Evolutionary conservation across 2,113 vertebrate species (phyloP), one percentile per base, ranked within the genome.

Genomic region (Odontesthes bonariensis): DNA sequence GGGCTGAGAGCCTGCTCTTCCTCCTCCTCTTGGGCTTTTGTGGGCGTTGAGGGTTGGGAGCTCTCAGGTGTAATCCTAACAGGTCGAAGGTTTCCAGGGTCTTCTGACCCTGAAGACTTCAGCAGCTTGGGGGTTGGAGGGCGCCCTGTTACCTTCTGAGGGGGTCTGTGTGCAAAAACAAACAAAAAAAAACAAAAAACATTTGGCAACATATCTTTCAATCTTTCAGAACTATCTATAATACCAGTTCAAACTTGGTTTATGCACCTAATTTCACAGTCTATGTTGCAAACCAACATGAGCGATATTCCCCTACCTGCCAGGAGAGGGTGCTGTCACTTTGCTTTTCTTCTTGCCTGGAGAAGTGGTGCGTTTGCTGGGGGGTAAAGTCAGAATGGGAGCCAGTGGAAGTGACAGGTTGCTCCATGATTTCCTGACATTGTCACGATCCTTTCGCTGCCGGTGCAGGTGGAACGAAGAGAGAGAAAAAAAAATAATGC

Each of bases 41-140:
- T 53, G 22, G 78, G 73, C 0, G 68, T 51, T 22, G 57, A 38
- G 23, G 78, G 2, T 4, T 62, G 44, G 20, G 93, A 94, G 63
- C 69, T 89, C 57, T 94, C 94, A 4, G 86, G 79, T 38, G 94
- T 92, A 82, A 86, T 86, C 92, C 93, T 96, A 75, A 86, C 40
- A 16, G 96, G 97, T 31, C 97, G 94, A 65, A 98, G 90, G 86
- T 99, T 99, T 85, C 98, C 97, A 6, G 96, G 93, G 22, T 92
- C 90, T 42, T 93, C 91, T 1, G 88, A n/a, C 16, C 87, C 92
- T 1, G 94, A 90, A 77, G 95, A 95, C 54, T 92, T 93, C 1
- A 94, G 44, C 16, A 94, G 93, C 91, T 94, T 97, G 60, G 96
- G 94, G 1, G 94, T 94, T 17, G 95, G 94, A 35, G 96, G 94